phyloP scores from a whole-genome alignment of 2,113 vertebrate genomes.

The Tonatia bakeri region DNA sequence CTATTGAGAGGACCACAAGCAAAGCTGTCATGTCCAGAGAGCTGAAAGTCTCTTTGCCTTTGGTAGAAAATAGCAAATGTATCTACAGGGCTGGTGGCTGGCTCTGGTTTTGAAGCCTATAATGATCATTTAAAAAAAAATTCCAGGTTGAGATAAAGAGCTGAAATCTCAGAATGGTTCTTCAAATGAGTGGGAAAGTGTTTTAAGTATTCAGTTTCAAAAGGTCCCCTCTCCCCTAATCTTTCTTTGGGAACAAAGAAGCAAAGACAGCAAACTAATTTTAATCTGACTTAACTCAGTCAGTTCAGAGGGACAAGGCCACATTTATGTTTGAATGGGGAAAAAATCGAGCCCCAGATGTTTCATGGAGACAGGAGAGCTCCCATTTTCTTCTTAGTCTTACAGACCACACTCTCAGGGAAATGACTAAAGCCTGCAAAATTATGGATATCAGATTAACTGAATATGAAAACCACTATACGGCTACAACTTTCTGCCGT shows the following conservation, averaged over 20 bases:
- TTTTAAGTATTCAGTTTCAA: neutral
- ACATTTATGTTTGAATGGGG: neutral
- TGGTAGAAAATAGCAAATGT: neutral
- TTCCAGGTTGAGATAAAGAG: neutral
- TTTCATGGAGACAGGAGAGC: neutral
- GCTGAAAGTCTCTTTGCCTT: neutral
- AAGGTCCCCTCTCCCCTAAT: neutral
- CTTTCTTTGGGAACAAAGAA: constrained; percentile 26
- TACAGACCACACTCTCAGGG: constrained; percentile 10
- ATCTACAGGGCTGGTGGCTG: neutral
- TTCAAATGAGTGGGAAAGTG: neutral
- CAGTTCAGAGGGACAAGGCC: neutral
- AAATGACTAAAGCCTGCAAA: constrained; percentile 21
- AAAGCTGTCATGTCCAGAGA: neutral
- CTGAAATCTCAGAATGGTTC: neutral
- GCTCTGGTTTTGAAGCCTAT: neutral
- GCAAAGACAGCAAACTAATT: neutral
- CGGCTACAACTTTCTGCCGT: constrained; percentile 20
- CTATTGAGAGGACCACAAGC: neutral
- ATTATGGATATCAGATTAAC: constrained; percentile 31
- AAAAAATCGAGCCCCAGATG: neutral
- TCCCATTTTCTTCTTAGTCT: constrained; percentile 17
- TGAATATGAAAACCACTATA: neutral
- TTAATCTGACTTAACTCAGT: neutral
- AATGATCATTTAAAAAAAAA: neutral